Base-by-base conservation (phyloP, 2,888 invertebrate genomes). In the Brachyopa scutellaris region DNA sequence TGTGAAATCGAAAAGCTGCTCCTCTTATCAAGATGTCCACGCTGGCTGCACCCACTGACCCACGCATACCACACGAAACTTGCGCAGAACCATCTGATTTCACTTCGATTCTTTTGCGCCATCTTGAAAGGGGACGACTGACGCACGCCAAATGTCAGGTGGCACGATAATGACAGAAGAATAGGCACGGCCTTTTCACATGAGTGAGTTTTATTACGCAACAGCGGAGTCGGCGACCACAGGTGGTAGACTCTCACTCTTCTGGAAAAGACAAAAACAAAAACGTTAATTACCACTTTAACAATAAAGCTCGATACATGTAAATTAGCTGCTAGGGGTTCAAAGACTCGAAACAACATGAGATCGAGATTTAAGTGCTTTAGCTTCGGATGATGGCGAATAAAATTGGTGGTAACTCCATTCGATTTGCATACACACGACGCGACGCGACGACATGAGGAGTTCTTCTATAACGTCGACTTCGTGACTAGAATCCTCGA, bases 401-500 rank as follows among this genome's bases (percentile, higher is more conserved):
- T 79, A 79, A 79, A 73, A 73, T 73, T 59, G 66, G 66, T 73
- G 38, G 45, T 62, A 62, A 67, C 57, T 62, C 67, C 72, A 73
- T 73, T 67, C 61, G 67, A 80, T 74, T 80, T 74, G 69, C 79
- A 74, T 80, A 57, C 55, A 40, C 47, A 45, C 17, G 36, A 17
- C n/a, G 33, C 45, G 31, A 36, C 51, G 72, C 13, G 67, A 33
- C n/a, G n/a, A n/a, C n/a, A n/a, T n/a, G n/a, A n/a, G n/a, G 57
- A 80, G 74, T 74, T 80, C n/a, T n/a, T n/a, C 57, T 62, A 80
- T 74, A 80, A 74, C 67, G 33, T 49, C 67, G 23, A 67, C 33
- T 62, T 80, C 79, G 79, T 80, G 79, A 80, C 79, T 45, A 69
- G 80, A 76, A 74, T 80, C 36, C 51, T 19, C 29, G 80, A 80